Conservation (phyloP, 1,140 invertebrate genomes). For the Drosophila sucinea region DNA sequence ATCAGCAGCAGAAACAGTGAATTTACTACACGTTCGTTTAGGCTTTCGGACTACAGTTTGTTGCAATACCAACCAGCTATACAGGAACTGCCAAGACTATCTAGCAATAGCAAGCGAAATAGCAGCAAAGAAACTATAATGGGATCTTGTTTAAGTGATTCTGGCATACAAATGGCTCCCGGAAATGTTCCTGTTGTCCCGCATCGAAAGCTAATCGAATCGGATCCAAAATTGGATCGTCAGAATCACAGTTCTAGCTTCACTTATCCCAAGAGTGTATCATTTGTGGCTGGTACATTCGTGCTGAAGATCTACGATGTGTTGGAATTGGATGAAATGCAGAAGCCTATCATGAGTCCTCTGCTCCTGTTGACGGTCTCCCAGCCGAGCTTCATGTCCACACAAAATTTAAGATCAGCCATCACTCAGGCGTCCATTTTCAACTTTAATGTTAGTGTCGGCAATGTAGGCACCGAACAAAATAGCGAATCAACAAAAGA, state of each 20-base stretch:
- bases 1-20: neutral
- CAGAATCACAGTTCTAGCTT: neutral
- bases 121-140: conserved; percentile 35
- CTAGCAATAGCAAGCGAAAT: neutral
- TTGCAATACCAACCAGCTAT: neutral
- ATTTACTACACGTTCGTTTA: neutral
- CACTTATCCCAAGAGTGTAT: conserved; percentile 62
- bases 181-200: neutral
- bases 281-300: conserved; percentile 76
- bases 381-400: conserved; percentile 74
- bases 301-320: conserved; percentile 64
- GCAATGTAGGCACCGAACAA: neutral
- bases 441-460: conserved; percentile 60
- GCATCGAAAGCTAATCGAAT: neutral
- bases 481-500: neutral
- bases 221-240: neutral
- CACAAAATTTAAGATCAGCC: conserved; percentile 54
- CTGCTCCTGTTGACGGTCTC: conserved; percentile 62
- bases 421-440: conserved; percentile 67
- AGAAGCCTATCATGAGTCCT: conserved; percentile 31
- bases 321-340: conserved; percentile 28
- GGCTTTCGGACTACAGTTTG: neutral
- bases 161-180: conserved; percentile 48
- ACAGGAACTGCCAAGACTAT: neutral
- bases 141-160: conserved; percentile 57